Conservation (phyloP, 2,113 vertebrate genomes). For the Etheostoma spectabile region DNA sequence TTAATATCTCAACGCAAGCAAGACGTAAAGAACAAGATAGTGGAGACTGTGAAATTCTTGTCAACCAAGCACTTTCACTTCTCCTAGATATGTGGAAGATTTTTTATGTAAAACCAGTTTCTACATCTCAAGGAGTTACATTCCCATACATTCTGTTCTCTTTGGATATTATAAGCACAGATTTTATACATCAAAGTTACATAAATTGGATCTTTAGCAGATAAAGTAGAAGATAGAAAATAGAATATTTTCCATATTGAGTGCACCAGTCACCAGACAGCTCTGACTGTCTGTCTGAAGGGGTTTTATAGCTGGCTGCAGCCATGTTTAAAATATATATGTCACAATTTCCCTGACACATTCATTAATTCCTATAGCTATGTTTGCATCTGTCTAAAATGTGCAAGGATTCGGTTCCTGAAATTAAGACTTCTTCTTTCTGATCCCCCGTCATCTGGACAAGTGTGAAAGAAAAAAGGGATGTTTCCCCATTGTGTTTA, state of each 20-base stretch:
- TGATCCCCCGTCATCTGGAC: slow-evolving; percentile 11
- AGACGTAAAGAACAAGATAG: not conserved
- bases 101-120: slow-evolving; percentile 13
- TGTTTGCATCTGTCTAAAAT: slow-evolving; percentile 49
- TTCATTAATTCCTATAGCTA: slow-evolving; percentile 54
- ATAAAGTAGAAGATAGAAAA: slow-evolving; percentile 10
- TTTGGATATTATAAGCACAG: not conserved
- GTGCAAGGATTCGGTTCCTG: slow-evolving; percentile 66
- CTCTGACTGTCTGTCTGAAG: slow-evolving; percentile 41
- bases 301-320: not conserved
- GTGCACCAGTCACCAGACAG: slow-evolving; percentile 18
- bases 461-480: slow-evolving; percentile 9
- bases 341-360: slow-evolving; percentile 67
- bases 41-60: slow-evolving; percentile 27
- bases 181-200: not conserved
- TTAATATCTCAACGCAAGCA: not conserved
- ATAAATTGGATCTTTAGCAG: not conserved
- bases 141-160: not conserved
- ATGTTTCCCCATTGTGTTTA: slow-evolving; percentile 8
- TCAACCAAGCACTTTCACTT: slow-evolving; percentile 64
- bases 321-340: slow-evolving; percentile 44
- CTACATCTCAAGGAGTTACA: not conserved
- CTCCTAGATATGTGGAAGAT: slow-evolving; percentile 3
- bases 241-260: slow-evolving; percentile 24
- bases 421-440: slow-evolving; percentile 75